These are phyloP conservation scores for Eucriotettix oculatus DNA, from an alignment of 2,888 invertebrate genomes.

Conservation along the genomic window DNA sequence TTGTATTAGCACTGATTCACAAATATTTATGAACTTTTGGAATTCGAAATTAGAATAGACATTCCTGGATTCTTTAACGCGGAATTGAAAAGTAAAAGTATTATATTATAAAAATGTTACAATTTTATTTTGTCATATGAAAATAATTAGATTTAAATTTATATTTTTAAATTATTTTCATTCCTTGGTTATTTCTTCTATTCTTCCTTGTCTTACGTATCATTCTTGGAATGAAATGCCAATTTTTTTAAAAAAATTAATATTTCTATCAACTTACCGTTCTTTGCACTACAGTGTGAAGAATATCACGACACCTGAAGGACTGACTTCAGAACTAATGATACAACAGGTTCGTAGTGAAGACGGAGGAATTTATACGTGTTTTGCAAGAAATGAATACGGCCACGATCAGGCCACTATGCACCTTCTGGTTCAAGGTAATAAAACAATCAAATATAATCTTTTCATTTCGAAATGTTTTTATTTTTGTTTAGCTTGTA, in stretches of 20 bases:
- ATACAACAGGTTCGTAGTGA: constrained; percentile 9
- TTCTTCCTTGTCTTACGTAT: no score
- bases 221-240: not conserved
- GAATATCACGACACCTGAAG: constrained; percentile 10
- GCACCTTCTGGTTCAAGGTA: constrained; percentile 17
- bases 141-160: no score
- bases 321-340: constrained; percentile 13
- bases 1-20: no score
- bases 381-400: constrained; percentile 15
- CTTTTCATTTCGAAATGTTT: no score
- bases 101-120: not conserved
- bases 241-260: not conserved
- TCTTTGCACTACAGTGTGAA: constrained; percentile 9
- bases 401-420: constrained; percentile 16
- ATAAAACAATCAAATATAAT: not conserved
- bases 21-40: no score
- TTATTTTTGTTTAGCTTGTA: no score
- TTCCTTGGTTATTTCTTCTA: not conserved
- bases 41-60: no score
- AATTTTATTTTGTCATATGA: not conserved
- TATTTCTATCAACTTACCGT: not conserved
- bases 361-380: constrained; percentile 16
- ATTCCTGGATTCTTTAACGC: no score
- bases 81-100: no score
- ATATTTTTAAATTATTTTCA: not conserved